Conservation (phyloP, 2,888 invertebrate species). For the Himalopsyche anomala region DNA sequence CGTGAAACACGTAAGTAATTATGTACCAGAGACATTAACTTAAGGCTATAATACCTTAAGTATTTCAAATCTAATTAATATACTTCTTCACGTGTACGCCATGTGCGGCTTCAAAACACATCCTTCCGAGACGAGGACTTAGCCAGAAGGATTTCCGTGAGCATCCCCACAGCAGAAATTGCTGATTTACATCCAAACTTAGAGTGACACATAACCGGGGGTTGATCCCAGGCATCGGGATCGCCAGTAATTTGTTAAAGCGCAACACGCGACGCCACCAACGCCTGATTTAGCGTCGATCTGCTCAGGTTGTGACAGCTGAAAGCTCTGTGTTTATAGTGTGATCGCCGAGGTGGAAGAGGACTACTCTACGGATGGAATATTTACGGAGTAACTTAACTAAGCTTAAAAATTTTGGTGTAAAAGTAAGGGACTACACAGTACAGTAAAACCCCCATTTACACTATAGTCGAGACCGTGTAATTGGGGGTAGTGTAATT, state of each 20-base stretch:
- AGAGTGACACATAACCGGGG: slow-evolving; percentile 41
- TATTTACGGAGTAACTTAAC: background rate
- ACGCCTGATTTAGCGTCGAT: slow-evolving; percentile 38
- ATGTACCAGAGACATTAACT: no score
- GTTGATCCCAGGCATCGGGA: slow-evolving; percentile 21
- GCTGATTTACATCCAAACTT: slow-evolving; percentile 38
- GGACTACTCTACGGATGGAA: background rate
- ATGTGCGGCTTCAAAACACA: background rate
- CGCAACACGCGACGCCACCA: slow-evolving; percentile 25
- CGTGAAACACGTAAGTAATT: no score
- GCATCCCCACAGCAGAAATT: background rate
- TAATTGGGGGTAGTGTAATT: no score
- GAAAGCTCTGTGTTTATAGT: background rate
- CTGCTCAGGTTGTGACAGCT: slow-evolving; percentile 28
- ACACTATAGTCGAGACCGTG: no score
- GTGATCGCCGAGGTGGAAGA: slow-evolving; percentile 16
- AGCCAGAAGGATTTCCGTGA: background rate
- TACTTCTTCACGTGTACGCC: background rate
- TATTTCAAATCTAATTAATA: no score
- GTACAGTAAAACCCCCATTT: no score
- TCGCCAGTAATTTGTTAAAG: slow-evolving; percentile 42
- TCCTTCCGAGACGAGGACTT: slow-evolving; percentile 11
- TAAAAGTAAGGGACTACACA: no score
- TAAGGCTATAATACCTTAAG: no score
- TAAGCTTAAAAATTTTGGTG: no score